Evolutionary conservation across 2,113 vertebrate species (phyloP), one percentile per base, ranked within the genome.

Genomic region (Campylomormyrus numenius): DNA sequence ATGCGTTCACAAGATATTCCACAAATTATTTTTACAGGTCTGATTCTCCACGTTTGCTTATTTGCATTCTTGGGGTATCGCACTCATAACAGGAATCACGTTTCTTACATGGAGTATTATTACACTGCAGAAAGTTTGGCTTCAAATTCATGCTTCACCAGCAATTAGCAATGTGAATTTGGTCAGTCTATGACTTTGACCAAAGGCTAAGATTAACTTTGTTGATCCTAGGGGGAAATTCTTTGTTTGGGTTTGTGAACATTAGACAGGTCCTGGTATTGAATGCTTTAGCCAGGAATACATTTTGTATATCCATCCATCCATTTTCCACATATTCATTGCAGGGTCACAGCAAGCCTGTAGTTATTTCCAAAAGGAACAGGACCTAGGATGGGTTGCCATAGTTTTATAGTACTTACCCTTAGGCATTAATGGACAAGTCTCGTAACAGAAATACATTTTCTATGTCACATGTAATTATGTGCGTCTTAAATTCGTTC

Each of bases 401-500:
- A 39, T 35, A 17, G 48, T n/a, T 50, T 48, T n/a, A 86, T 17
- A 85, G 3, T n/a, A 6, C 15, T 80, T 80, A 27, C 84, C 84
- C 11, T 50, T 15, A 86, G 84, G 45, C 84, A 86, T 86, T 50
- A 24, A 85, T 85, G 39, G 19, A 83, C 6, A 42, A 83, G 48
- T 49, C 46, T 50, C 11, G 5, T 49, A 74, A 83, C 56, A 88
- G 66, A 88, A 88, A 66, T 90, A 80, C 35, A 88, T 87, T 80
- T 80, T 83, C 74, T 77, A 31, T 90, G 90, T 90, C 90, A 90
- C 86, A 56, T 56, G 87, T 74, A 90, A 83, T 87, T 84, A 58
- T 35, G 80, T 84, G 66, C 21, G 27, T 49, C n/a, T 86, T 86
- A 49, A 21, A 86, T 50, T 31, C 46, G 1, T 15, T 86, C n/a